phyloP scores from a whole-genome alignment of 2,888 invertebrate species.

The Luperina nickerlii region DNA sequence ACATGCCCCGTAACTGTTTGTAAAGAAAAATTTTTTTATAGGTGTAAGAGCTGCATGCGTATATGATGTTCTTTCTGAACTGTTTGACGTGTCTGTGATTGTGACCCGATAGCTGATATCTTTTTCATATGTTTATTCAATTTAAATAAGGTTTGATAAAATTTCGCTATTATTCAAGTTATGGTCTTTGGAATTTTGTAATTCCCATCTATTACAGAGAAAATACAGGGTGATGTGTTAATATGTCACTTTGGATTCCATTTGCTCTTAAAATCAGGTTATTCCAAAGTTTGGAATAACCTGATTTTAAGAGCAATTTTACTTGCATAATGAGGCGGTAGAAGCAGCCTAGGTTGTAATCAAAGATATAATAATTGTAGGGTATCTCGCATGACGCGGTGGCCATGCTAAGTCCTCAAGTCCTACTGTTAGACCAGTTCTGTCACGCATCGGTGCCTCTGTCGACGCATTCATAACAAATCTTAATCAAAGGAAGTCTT shows the following conservation, averaged over 20 bases:
- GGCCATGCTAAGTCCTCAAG: conserved; percentile 58
- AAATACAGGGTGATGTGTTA: conserved; percentile 33
- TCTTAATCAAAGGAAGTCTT: conserved; percentile 72
- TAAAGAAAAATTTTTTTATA: conserved; percentile 66
- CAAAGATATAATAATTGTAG: conserved; percentile 73
- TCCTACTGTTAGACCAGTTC: conserved; percentile 73
- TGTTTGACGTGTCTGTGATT: conserved; percentile 22
- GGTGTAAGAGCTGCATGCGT: conserved; percentile 38
- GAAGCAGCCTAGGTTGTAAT: conserved; percentile 71
- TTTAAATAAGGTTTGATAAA: conserved; percentile 1
- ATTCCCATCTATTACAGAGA: conserved; percentile 15
- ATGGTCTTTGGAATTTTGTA: neutral
- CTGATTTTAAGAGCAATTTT: conserved; percentile 62
- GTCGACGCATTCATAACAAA: conserved; percentile 65
- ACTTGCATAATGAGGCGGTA: conserved; percentile 73
- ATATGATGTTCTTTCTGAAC: conserved; percentile 56
- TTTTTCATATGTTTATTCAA: conserved; percentile 7
- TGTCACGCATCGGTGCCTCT: conserved; percentile 71
- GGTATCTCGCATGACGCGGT: conserved; percentile 70
- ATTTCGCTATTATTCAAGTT: neutral
- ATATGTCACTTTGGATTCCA: conserved; percentile 42
- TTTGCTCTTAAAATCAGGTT: too few relatives aligned
- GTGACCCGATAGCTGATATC: conserved; percentile 7
- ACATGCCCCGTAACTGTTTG: conserved; percentile 55
- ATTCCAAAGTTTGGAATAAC: too few relatives aligned